phyloP scores from a whole-genome alignment of 1,140 invertebrate genomes.

The Ladona fulva region DNA sequence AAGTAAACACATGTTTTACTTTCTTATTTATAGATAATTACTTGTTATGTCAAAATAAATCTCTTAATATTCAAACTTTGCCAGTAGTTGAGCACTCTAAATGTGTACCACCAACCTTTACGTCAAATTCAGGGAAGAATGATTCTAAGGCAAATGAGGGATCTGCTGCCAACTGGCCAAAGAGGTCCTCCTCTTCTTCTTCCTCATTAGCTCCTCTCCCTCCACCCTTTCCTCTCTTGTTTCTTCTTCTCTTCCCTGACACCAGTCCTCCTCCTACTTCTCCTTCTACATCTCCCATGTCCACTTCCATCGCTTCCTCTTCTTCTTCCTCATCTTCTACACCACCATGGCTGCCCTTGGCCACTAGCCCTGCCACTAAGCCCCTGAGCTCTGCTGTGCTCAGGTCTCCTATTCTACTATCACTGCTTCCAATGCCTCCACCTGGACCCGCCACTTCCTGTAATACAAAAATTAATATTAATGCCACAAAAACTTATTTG shows the following conservation, averaged over 20 bases:
- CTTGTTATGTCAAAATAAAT: too few species aligned
- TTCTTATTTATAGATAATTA: too few species aligned
- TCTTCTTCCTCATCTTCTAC: background rate
- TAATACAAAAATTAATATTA: slow-evolving; percentile 25
- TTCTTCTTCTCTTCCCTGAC: background rate
- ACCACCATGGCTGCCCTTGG: background rate
- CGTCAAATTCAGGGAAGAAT: slow-evolving; percentile 39
- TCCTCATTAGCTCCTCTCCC: slow-evolving; percentile 35
- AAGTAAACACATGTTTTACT: too few species aligned
- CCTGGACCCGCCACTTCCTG: slow-evolving; percentile 35
- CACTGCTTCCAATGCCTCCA: slow-evolving; percentile 32
- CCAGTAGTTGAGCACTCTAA: background rate
- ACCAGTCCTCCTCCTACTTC: background rate
- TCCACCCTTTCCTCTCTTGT: background rate
- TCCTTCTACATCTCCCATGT: background rate
- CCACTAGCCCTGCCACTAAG: slow-evolving; percentile 45
- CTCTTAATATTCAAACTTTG: too few species aligned
- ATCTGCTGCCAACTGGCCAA: slow-evolving; percentile 54
- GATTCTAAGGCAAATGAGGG: slow-evolving; percentile 48
- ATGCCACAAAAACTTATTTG: too few species aligned
- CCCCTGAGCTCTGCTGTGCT: slow-evolving; percentile 57
- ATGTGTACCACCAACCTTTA: slow-evolving; percentile 25
- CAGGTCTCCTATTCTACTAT: slow-evolving; percentile 40
- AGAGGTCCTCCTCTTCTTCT: slow-evolving; percentile 56
- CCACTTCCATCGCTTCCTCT: background rate